Percentiles rank a stretch among this genome's conserved stretches.
Conservation (phyloP, 2,113 vertebrate genomes). For the Epinephelus cyanopodus region DNA sequence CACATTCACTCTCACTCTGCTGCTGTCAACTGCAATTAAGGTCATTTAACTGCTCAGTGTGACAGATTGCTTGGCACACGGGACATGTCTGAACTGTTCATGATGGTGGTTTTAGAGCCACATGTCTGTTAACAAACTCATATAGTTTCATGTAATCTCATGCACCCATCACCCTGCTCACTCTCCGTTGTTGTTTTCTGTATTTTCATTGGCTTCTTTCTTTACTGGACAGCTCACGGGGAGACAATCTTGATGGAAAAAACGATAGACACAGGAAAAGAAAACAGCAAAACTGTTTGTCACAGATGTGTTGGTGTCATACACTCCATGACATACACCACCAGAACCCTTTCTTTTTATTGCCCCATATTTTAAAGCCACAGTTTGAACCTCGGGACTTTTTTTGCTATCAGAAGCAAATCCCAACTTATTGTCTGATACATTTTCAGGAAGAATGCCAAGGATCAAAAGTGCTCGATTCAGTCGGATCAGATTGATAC, state of each 20-base stretch:
- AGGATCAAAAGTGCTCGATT: neutral
- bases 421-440: neutral
- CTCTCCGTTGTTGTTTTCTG: neutral
- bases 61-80: constrained; percentile 48
- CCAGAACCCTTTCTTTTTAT: neutral
- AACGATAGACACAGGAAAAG: neutral
- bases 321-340: neutral
- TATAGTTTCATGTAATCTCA: constrained; percentile 30
- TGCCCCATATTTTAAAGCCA: neutral
- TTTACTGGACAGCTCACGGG: neutral
- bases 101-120: neutral
- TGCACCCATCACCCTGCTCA: neutral
- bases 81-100: constrained; percentile 31
- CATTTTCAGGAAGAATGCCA: neutral
- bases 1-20: constrained; percentile 55
- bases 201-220: neutral
- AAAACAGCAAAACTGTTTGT: neutral
- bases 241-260: neutral
- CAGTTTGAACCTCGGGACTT: neutral
- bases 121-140: constrained; percentile 52
- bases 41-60: constrained; percentile 64
- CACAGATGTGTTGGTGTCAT: neutral
- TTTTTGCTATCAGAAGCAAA: neutral
- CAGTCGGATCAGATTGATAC: neutral
- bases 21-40: constrained; percentile 78